Conservation (phyloP, 2,888 invertebrate genomes). For the Dione juno region DNA sequence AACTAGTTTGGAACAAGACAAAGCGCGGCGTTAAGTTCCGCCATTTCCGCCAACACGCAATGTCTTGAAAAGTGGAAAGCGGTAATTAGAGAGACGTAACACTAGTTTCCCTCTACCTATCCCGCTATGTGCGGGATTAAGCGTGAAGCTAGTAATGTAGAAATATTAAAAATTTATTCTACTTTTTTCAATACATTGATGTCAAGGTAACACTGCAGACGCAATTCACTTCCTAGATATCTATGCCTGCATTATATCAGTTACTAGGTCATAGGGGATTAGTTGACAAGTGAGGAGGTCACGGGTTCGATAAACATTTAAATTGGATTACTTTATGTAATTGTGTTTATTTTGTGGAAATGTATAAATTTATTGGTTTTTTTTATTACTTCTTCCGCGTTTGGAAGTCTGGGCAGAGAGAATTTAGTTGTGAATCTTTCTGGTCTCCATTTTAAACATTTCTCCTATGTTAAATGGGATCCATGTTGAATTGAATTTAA, state of each 20-base stretch:
- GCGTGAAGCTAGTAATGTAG: too few relatives aligned
- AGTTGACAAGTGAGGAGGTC: not conserved
- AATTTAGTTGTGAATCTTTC: too few relatives aligned
- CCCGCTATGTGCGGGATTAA: too few relatives aligned
- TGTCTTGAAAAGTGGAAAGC: not conserved
- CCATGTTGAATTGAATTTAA: too few relatives aligned
- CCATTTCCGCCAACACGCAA: too few relatives aligned
- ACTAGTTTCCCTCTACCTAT: too few relatives aligned
- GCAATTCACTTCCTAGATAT: slow-evolving; percentile 1
- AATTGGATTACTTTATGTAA: slow-evolving; percentile 11
- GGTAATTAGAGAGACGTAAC: not conserved
- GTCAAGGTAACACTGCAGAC: not conserved
- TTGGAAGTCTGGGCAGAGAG: too few relatives aligned
- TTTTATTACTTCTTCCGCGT: too few relatives aligned
- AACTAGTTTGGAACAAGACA: not conserved
- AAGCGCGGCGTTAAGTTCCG: not conserved
- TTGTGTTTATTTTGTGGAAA: not conserved
- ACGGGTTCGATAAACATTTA: slow-evolving; percentile 13
- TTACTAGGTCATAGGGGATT: slow-evolving; percentile 7
- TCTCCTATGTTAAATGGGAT: too few relatives aligned
- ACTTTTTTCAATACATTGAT: not conserved
- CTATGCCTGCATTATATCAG: not conserved
- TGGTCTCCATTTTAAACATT: too few relatives aligned
- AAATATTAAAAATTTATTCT: not conserved
- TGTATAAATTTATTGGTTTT: not conserved